These are phyloP conservation scores for Acipenser oxyrinchus DNA, from an alignment of 2,797 vertebrate genomes.

Conservation along the genomic window DNA sequence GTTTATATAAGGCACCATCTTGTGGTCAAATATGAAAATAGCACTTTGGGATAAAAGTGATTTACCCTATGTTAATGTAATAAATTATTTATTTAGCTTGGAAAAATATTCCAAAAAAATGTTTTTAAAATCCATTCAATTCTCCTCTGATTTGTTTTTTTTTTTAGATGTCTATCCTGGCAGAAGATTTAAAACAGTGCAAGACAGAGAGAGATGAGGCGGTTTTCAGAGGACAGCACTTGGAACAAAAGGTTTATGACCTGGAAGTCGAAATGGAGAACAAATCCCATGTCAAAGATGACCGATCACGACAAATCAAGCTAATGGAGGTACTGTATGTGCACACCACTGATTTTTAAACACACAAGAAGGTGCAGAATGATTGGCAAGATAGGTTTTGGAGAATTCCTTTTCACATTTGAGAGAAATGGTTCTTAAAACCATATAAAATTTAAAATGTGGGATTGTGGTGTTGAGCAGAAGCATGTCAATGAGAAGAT, in stretches of 20 bases:
- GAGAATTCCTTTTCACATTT: no score
- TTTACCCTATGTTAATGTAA: neutral
- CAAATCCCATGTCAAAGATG: slow-evolving; percentile 66
- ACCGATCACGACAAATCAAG: slow-evolving; percentile 74
- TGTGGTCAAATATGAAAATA: slow-evolving; percentile 14
- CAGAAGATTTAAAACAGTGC: slow-evolving; percentile 69
- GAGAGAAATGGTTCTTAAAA: no score
- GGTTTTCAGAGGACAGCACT: slow-evolving; percentile 54
- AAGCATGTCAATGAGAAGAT: no score
- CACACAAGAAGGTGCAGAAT: no score
- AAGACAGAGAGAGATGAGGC: slow-evolving; percentile 75
- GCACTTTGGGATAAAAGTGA: neutral
- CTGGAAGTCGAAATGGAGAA: slow-evolving; percentile 74
- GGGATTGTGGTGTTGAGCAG: no score
- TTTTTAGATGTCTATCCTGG: slow-evolving; percentile 66
- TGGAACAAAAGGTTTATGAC: slow-evolving; percentile 73
- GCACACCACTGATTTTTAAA: no score
- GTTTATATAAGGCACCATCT: slow-evolving; percentile 18
- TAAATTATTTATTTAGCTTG: neutral
- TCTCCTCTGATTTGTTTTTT: neutral
- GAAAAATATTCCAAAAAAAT: neutral
- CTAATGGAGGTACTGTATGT: slow-evolving; percentile 71
- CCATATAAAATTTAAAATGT: no score
- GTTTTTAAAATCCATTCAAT: neutral
- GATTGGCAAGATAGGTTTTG: no score